Percentiles rank a stretch among this genome's conserved stretches.
phyloP scores from a whole-genome alignment of 1,140 invertebrate genomes.

The Halictus rubicundus region DNA sequence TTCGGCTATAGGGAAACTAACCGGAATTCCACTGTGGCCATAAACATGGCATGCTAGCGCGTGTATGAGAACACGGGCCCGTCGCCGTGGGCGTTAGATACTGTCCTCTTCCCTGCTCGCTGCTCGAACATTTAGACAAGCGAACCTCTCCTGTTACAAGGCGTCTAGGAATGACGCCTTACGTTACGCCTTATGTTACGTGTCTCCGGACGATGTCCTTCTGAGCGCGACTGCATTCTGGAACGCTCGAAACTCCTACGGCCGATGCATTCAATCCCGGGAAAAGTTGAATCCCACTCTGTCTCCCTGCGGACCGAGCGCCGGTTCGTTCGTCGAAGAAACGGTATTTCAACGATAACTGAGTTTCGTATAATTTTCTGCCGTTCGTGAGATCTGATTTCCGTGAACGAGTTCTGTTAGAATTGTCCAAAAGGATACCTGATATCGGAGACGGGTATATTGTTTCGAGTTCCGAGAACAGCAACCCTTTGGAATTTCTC shows the following conservation, averaged over 20 bases:
- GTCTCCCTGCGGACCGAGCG: background rate
- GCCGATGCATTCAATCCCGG: background rate
- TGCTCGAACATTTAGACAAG: slow-evolving; percentile 37
- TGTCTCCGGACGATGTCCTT: background rate
- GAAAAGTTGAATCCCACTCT: background rate
- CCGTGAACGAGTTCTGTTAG: background rate
- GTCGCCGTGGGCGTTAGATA: slow-evolving; percentile 45
- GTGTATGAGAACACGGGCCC: slow-evolving; percentile 28
- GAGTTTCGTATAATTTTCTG: background rate
- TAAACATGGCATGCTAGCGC: slow-evolving; percentile 54
- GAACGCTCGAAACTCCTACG: background rate
- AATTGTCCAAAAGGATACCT: background rate
- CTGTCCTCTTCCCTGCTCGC: slow-evolving; percentile 15
- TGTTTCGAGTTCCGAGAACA: background rate
- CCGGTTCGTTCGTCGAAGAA: background rate
- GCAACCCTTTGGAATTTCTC: background rate
- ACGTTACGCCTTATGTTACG: too few species aligned
- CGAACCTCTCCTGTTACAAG: background rate
- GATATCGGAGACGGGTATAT: background rate
- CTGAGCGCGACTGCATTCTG: background rate
- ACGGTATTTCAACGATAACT: background rate
- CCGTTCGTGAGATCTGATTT: background rate
- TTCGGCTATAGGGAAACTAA: slow-evolving; percentile 52
- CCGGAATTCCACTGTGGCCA: slow-evolving; percentile 63
- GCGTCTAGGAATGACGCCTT: slow-evolving; percentile 7